Evolutionary conservation across 92 coral and sea anemone genomes (phyloP).

Genomic region (Isaurus tuberculatus): DNA sequence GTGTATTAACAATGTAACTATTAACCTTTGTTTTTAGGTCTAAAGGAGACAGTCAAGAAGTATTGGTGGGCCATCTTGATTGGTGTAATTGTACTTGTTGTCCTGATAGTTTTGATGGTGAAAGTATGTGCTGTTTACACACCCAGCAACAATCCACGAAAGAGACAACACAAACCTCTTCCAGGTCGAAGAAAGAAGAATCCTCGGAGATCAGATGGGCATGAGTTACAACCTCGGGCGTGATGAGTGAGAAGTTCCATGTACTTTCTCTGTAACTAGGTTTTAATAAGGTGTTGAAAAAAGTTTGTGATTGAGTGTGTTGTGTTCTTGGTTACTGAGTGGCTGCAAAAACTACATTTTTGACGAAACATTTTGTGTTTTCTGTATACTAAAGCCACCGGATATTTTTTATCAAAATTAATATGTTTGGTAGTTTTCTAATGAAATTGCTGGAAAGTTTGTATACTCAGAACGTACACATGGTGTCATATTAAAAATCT

Average conservation of each 20-base stretch:
- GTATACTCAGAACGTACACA: not conserved
- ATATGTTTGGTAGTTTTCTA: not conserved
- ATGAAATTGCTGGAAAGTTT: not conserved
- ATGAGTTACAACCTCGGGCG: slow-evolving; percentile 43
- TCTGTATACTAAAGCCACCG: not conserved
- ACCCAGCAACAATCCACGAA: slow-evolving; percentile 86
- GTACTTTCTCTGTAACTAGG: not conserved
- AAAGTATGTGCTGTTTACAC: slow-evolving; percentile 72
- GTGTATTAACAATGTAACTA: not conserved
- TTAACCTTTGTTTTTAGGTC: slow-evolving; percentile 74
- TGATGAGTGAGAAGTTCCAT: not conserved
- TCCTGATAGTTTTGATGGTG: slow-evolving; percentile 72
- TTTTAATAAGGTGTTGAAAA: not conserved
- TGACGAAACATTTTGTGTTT: not conserved
- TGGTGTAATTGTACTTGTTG: slow-evolving; percentile 76
- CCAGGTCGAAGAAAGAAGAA: slow-evolving; percentile 78
- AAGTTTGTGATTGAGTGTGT: not conserved
- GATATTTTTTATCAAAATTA: not conserved
- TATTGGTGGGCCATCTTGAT: slow-evolving; percentile 98
- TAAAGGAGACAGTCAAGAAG: slow-evolving; percentile 80
- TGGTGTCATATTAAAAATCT: not conserved
- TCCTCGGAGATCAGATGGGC: slow-evolving; percentile 33
- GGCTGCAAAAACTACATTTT: no score
- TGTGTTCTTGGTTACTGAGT: no score
- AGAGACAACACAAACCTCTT: slow-evolving; percentile 73